Percentiles rank a stretch among this genome's conserved stretches.
phyloP scores from a whole-genome alignment of 1,140 invertebrate genomes.

The Scaptomyza hsui region DNA sequence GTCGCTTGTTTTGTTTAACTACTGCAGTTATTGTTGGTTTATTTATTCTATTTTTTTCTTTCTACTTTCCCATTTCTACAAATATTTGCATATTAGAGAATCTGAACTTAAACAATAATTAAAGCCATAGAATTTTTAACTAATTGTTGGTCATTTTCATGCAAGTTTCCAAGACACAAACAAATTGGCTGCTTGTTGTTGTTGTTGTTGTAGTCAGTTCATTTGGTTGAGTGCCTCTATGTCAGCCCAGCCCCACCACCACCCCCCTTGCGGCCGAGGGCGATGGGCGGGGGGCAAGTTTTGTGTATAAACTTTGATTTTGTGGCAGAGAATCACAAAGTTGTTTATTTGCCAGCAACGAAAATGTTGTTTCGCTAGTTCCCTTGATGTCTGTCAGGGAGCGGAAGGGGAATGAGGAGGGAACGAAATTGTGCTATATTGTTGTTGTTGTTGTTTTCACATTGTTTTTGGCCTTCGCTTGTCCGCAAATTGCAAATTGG shows the following conservation, averaged over 20 bases:
- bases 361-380: neutral
- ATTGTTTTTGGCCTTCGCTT: conserved; percentile 21
- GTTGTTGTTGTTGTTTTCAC: conserved; percentile 28
- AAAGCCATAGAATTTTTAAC: neutral
- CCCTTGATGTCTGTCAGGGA: conserved; percentile 1
- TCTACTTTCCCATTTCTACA: neutral
- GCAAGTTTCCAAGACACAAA: conserved; percentile 4
- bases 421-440: conserved; percentile 27
- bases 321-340: conserved; percentile 24
- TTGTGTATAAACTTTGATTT: conserved; percentile 37
- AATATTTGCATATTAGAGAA: conserved; percentile 19
- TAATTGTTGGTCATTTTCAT: conserved; percentile 13
- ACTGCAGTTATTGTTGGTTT: conserved; percentile 1
- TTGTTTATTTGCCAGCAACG: conserved; percentile 30
- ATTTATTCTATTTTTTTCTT: neutral
- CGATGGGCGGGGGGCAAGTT: conserved; percentile 14
- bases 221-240: conserved; percentile 33
- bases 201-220: neutral
- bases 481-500: conserved; percentile 25
- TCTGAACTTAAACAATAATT: neutral
- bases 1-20: conserved; percentile 4
- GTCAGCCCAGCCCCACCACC: neutral
- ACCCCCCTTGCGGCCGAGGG: neutral
- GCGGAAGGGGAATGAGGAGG: neutral
- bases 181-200: neutral